These are phyloP conservation scores for Neodiprion pinetum DNA, from an alignment of 1,140 invertebrate genomes.

Conservation along the genomic window DNA sequence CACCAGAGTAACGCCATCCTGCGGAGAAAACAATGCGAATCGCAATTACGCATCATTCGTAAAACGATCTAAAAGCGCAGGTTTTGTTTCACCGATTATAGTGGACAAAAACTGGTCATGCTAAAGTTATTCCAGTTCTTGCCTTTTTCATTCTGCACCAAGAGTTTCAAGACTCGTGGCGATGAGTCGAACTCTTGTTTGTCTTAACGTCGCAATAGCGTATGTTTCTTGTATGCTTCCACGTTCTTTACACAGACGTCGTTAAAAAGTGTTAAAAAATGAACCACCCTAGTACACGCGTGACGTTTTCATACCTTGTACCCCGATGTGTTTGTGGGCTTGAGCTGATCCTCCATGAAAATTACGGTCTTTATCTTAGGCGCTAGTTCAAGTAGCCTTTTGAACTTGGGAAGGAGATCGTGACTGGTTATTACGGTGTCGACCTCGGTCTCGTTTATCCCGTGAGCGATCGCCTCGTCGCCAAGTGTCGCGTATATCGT, in stretches of 20 bases:
- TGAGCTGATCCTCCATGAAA: conserved; percentile 88
- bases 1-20: conserved; percentile 47
- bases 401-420: conserved; percentile 90
- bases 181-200: too few species aligned
- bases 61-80: too few species aligned
- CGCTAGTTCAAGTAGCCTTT: conserved; percentile 73
- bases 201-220: too few species aligned
- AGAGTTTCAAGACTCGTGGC: too few species aligned
- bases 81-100: too few species aligned
- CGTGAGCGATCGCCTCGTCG: conserved; percentile 94
- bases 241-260: too few species aligned
- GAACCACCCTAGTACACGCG: too few species aligned
- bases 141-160: too few species aligned
- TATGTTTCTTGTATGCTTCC: too few species aligned
- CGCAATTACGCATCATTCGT: too few species aligned
- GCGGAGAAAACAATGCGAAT: conserved; percentile 16
- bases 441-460: conserved; percentile 96
- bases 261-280: too few species aligned
- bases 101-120: not conserved
- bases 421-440: conserved; percentile 88
- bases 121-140: too few species aligned
- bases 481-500: conserved; percentile 97
- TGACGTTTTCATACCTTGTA: conserved; percentile 63
- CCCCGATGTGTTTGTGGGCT: conserved; percentile 70
- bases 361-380: conserved; percentile 80